Conservation (phyloP, 2,888 invertebrate species). For the Epinotia nisella region DNA sequence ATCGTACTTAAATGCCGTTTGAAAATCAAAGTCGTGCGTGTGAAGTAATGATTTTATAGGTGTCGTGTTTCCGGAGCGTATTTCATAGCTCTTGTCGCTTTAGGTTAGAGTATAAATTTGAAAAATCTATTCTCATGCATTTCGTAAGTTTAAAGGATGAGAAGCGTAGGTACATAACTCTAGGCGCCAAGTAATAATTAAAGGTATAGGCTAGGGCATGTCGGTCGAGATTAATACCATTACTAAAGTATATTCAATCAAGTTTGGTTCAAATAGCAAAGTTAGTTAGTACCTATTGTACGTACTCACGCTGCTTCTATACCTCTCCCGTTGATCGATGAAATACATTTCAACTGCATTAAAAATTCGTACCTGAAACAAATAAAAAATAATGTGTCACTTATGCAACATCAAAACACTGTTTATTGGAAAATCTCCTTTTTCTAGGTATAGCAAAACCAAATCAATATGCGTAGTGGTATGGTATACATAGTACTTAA, state of each 20-base stretch:
- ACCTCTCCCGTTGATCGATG: background rate
- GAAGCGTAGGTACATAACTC: background rate
- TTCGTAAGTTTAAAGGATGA: background rate
- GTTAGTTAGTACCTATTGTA: background rate
- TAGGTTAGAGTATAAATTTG: background rate
- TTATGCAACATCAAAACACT: no score
- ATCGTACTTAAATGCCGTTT: slow-evolving; percentile 24
- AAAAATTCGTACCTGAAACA: background rate
- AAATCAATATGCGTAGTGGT: slow-evolving; percentile 1
- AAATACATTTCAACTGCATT: background rate
- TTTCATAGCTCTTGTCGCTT: background rate
- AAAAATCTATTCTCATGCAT: background rate
- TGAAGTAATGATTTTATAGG: background rate
- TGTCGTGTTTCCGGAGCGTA: background rate
- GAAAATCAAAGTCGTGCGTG: slow-evolving; percentile 35
- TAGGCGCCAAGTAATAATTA: slow-evolving; percentile 6
- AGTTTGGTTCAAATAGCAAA: background rate
- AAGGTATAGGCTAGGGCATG: slow-evolving; percentile 4
- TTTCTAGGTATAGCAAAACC: background rate
- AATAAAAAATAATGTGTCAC: background rate
- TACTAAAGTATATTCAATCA: background rate
- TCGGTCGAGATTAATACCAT: background rate
- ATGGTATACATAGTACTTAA: background rate
- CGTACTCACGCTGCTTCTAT: background rate
- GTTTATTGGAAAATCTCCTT: no score